Evolutionary conservation across 1,140 invertebrate genomes (phyloP).

Genomic region (Harlomillsia oculata): DNA sequence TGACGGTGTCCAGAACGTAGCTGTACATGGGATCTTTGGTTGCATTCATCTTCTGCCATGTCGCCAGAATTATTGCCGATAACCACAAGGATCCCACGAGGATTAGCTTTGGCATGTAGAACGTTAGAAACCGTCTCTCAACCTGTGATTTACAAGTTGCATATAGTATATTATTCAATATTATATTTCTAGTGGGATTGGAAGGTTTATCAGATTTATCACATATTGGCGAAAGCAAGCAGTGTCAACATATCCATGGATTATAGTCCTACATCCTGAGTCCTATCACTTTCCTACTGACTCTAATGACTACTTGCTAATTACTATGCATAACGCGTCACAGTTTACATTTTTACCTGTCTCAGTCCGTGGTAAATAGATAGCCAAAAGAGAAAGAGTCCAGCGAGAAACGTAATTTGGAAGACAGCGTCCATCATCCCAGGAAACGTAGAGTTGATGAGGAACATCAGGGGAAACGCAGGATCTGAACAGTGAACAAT

Average conservation of each 20-base stretch:
- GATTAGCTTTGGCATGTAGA: conserved; percentile 84
- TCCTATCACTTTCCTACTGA: no score
- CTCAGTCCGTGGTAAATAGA: conserved; percentile 87
- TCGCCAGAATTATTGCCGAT: conserved; percentile 69
- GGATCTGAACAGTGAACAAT: conserved; percentile 59
- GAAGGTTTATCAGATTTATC: no score
- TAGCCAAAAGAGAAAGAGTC: conserved; percentile 84
- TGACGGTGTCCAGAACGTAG: conserved; percentile 73
- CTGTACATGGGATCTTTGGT: conserved; percentile 85
- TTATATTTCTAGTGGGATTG: no score
- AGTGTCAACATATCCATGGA: no score
- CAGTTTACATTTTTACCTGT: no score
- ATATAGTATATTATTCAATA: no score
- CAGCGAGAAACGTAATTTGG: conserved; percentile 80
- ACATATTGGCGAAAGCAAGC: no score
- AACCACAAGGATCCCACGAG: conserved; percentile 81
- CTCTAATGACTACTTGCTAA: no score
- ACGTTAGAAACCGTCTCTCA: conserved; percentile 68
- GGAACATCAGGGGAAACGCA: conserved; percentile 78
- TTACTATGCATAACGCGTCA: no score
- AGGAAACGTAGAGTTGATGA: conserved; percentile 80
- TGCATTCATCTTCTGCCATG: conserved; percentile 83
- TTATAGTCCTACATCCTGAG: no score
- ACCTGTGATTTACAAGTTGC: conserved; percentile 60
- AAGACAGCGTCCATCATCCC: conserved; percentile 80